Base-by-base conservation (phyloP, 2,113 vertebrate species). In the Capricornis sumatraensis region DNA sequence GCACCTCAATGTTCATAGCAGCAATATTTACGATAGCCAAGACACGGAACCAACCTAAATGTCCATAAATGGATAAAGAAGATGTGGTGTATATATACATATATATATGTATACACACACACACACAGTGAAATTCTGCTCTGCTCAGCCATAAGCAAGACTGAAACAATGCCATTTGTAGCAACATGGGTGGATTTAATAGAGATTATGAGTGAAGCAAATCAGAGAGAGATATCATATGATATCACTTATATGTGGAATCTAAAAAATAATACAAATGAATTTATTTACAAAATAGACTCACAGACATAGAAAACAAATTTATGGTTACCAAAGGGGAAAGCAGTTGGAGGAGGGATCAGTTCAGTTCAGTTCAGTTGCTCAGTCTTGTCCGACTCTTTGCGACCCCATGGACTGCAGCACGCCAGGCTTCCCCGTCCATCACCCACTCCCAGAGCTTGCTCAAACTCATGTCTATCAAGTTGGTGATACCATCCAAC, bases 81-180 rank as follows among this genome's bases (percentile, higher is more conserved):
- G 17, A 81, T 52, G 30, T 11, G 5, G 16, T 33, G 0, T 33
- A 0, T 12, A 19, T 8, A 9, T 15, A 78, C 3, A 17, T 11
- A 47, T 28, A 16, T 15, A 47, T 8, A 30, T 28, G 7, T 28
- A 11, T 9, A 78, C 13, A 16, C 25, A 45, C 36, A 45, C 36
- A 36, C 40, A 28, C 74, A 45, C 2, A n/a, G 9, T 52, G 30
- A 50, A n/a, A 21, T 2, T 23, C 78, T 81, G 28, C 45, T 81
- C n/a, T 71, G 67, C n/a, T 71, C 30, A 81, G 17, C 45, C 45
- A 52, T 81, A 52, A 81, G 19, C 47, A 33, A 53, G 50, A 53
- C 11, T 53, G 79, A 82, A 53, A 82, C 52, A 53, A 53, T n/a
- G 33, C 79, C 79, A n/a, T 82, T 4, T 82, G 79, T 52, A 53